These are phyloP conservation scores for Cyanoderma ruficeps DNA, from an alignment of 2,113 vertebrate genomes.

Conservation along the genomic window DNA sequence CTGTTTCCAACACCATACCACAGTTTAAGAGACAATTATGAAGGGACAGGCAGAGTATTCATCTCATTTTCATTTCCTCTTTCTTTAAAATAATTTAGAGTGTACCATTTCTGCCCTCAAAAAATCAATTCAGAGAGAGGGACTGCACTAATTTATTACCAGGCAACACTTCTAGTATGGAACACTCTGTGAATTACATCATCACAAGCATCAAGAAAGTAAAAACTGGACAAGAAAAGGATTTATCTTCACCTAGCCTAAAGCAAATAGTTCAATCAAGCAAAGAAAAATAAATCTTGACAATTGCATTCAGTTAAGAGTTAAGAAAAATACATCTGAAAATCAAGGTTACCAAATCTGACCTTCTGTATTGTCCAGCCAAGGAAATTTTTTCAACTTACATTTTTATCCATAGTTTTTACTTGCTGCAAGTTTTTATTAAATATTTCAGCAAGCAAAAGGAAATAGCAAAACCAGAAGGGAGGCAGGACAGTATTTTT, in stretches of 20 bases:
- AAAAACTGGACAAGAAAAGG: neutral
- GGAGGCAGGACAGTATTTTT: neutral
- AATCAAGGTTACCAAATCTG: neutral
- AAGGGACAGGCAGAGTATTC: neutral
- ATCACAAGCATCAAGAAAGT: neutral
- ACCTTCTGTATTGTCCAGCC: neutral
- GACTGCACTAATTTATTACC: neutral
- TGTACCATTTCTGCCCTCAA: neutral
- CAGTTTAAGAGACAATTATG: neutral
- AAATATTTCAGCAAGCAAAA: conserved; percentile 5
- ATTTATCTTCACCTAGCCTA: neutral
- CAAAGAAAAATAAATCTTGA: neutral
- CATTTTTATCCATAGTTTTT: neutral
- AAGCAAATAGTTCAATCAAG: neutral
- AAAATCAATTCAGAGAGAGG: neutral
- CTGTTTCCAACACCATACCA: neutral
- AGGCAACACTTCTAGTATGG: neutral
- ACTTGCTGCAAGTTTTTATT: neutral
- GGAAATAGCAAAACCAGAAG: conserved; percentile 32
- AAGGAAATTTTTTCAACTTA: neutral
- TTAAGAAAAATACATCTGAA: neutral
- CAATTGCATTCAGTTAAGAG: neutral
- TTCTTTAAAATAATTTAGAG: neutral
- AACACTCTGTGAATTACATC: neutral
- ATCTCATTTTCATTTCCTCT: neutral